phyloP scores from a whole-genome alignment of 2,888 invertebrate species.

The Lymantria dispar region DNA sequence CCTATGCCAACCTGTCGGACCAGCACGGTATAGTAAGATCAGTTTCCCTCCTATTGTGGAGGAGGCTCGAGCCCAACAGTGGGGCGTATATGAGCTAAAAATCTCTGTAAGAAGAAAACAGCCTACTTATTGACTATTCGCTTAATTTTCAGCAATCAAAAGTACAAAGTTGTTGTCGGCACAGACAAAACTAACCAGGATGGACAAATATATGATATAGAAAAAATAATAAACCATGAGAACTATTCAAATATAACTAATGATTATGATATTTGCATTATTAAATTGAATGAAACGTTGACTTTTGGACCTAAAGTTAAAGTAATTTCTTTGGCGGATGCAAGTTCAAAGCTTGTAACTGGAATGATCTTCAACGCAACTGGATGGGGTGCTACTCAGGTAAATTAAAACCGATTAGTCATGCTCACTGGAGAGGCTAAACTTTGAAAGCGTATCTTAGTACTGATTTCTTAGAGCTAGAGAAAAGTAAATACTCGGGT shows the following conservation, averaged over 20 bases:
- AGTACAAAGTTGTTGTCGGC: conserved; percentile 38
- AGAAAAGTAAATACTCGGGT: too few relatives aligned
- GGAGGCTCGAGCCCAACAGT: too few relatives aligned
- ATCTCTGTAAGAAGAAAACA: too few relatives aligned
- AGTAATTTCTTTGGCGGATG: conserved; percentile 16
- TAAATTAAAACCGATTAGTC: conserved; percentile 5
- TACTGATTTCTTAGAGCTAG: too few relatives aligned
- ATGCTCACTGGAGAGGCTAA: too few relatives aligned
- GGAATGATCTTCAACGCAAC: conserved; percentile 25
- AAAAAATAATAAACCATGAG: conserved; percentile 33
- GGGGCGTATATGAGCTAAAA: too few relatives aligned
- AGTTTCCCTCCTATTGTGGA: too few relatives aligned
- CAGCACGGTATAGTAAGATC: too few relatives aligned
- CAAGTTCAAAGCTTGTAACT: conserved; percentile 10
- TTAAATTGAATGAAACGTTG: conserved; percentile 28
- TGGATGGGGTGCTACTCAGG: conserved; percentile 37
- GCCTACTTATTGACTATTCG: too few relatives aligned
- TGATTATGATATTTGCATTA: conserved; percentile 30
- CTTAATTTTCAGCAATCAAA: conserved; percentile 28
- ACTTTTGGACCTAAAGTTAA: conserved; percentile 30
- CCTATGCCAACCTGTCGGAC: too few relatives aligned
- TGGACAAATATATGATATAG: conserved; percentile 35
- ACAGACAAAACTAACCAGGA: conserved; percentile 27
- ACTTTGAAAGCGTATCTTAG: too few relatives aligned
- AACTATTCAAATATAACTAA: conserved; percentile 24